phyloP scores from a whole-genome alignment of 2,797 vertebrate genomes.

The Fundulus diaphanus region DNA sequence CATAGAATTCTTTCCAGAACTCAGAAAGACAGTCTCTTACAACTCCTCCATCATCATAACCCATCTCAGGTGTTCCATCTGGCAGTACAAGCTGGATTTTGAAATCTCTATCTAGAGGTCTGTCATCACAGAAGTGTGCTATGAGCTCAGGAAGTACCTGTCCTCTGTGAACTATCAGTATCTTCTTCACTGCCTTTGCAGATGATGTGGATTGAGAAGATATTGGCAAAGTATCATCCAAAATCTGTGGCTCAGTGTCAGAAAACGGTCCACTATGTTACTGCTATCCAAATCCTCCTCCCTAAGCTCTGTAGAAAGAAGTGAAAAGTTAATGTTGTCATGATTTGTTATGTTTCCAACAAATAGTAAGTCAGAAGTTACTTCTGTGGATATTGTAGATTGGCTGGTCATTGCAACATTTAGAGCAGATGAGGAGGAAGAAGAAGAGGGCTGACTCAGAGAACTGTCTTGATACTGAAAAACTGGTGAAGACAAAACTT shows the following conservation, averaged over 20 bases:
- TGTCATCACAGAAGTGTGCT: slow-evolving; percentile 3
- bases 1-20: slow-evolving; percentile 3
- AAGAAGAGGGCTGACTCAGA: not conserved
- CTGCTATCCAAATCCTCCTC: not conserved
- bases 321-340: not conserved
- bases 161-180: too few species aligned
- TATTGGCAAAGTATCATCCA: not conserved
- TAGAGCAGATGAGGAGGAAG: not conserved
- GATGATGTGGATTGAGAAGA: not conserved
- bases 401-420: too few species aligned
- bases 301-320: not conserved
- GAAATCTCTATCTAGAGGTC: not conserved
- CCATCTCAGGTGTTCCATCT: slow-evolving; percentile 3
- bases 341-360: not conserved
- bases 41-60: slow-evolving; percentile 1
- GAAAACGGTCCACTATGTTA: not conserved
- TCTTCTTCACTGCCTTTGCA: not conserved
- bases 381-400: too few species aligned
- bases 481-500: not conserved
- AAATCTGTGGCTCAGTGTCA: slow-evolving; percentile 7
- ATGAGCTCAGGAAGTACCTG: too few species aligned
- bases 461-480: not conserved
- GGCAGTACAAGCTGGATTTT: slow-evolving; percentile 4
- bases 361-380: not conserved
- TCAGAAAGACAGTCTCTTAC: slow-evolving; percentile 5